These are phyloP conservation scores for Cephus runcator DNA, from an alignment of 2,888 invertebrate genomes.

Conservation along the genomic window DNA sequence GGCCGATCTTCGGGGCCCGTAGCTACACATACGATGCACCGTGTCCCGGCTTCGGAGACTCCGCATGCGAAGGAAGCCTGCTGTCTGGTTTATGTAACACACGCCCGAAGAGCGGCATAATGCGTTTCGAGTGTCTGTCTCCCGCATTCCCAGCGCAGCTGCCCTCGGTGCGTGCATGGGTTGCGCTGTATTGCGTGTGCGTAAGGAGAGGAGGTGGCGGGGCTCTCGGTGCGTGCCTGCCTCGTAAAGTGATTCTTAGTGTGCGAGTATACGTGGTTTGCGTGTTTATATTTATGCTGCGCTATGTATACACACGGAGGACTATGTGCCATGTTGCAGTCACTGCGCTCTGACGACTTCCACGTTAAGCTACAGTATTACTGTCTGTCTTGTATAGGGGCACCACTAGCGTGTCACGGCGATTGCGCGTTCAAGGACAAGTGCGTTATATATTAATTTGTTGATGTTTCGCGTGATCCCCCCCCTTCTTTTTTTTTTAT, in stretches of 20 bases:
- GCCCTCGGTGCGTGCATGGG: constrained; percentile 16
- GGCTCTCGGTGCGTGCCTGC: not conserved
- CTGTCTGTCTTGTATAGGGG: not conserved
- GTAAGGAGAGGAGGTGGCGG: not conserved
- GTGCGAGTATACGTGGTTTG: not conserved
- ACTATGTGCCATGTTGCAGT: not conserved
- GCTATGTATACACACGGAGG: not conserved
- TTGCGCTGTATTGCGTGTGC: constrained; percentile 10
- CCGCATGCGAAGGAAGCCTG: constrained; percentile 12
- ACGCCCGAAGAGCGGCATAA: constrained; percentile 27
- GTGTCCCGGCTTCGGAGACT: not conserved
- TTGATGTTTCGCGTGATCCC: not conserved
- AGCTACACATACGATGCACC: not conserved
- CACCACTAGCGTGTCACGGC: not conserved
- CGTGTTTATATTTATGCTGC: not conserved
- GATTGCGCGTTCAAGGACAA: not conserved
- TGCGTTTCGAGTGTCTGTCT: constrained; percentile 38
- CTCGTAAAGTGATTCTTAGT: not conserved
- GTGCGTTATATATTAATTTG: not conserved
- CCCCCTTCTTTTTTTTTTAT: not conserved
- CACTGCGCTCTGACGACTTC: not conserved
- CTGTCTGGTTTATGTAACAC: constrained; percentile 33
- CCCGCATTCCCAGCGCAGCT: constrained; percentile 50
- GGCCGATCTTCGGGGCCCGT: constrained; percentile 21
- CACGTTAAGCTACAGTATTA: not conserved